These are phyloP conservation scores for Eilema caniola DNA, from an alignment of 2,888 invertebrate species.

Conservation along the genomic window DNA sequence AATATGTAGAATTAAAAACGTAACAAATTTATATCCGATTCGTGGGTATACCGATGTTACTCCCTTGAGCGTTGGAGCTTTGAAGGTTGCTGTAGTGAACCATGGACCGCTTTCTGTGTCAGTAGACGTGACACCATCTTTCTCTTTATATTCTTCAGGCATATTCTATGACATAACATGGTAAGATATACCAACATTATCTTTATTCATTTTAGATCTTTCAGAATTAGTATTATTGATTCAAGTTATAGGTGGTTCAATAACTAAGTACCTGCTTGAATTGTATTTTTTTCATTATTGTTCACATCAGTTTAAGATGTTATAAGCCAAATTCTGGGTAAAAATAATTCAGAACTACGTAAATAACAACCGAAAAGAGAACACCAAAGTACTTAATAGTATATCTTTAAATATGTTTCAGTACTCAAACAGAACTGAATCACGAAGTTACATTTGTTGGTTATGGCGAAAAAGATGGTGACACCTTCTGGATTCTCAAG, in stretches of 20 bases:
- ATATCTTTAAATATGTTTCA: too few relatives aligned
- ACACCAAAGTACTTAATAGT: too few relatives aligned
- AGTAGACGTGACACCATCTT: slow-evolving; percentile 90
- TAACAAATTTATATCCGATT: slow-evolving; percentile 89
- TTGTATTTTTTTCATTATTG: too few relatives aligned
- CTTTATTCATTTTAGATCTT: background rate
- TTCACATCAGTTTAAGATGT: too few relatives aligned
- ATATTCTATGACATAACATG: slow-evolving; percentile 69
- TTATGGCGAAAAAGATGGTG: slow-evolving; percentile 92
- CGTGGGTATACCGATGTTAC: slow-evolving; percentile 95
- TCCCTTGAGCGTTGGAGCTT: slow-evolving; percentile 88
- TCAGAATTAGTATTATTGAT: too few relatives aligned
- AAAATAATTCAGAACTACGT: too few relatives aligned
- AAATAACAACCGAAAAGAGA: too few relatives aligned
- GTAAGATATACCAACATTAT: slow-evolving; percentile 53
- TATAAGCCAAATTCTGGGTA: too few relatives aligned
- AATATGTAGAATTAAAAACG: slow-evolving; percentile 91
- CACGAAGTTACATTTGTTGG: slow-evolving; percentile 97
- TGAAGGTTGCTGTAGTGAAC: slow-evolving; percentile 92
- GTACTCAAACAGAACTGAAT: slow-evolving; percentile 89
- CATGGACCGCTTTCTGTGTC: slow-evolving; percentile 96
- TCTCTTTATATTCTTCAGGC: slow-evolving; percentile 64
- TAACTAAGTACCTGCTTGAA: too few relatives aligned
- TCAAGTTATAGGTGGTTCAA: too few relatives aligned
- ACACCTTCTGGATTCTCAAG: slow-evolving; percentile 97